Conservation (phyloP, 2,797 vertebrate genomes). For the Falco rusticolus region DNA sequence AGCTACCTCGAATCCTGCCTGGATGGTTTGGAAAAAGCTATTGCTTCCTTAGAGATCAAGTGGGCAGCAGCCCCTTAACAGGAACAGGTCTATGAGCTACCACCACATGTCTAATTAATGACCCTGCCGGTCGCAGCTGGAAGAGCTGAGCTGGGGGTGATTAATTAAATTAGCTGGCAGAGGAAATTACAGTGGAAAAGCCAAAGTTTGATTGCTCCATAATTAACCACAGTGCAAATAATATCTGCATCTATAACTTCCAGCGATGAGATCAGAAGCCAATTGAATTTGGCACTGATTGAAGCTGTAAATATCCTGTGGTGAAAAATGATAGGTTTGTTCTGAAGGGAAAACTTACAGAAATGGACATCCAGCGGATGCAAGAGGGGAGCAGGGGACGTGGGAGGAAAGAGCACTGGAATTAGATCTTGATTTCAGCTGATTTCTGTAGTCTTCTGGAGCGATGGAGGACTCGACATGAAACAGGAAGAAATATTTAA, state of each 20-base stretch:
- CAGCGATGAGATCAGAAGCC: slow-evolving; percentile 83
- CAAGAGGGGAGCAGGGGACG: slow-evolving; percentile 53
- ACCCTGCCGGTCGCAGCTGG: slow-evolving; percentile 85
- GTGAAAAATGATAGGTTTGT: slow-evolving; percentile 85
- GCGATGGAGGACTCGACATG: not conserved
- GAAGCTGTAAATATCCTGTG: slow-evolving; percentile 83
- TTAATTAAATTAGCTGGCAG: slow-evolving; percentile 91
- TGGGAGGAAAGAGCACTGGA: slow-evolving; percentile 35
- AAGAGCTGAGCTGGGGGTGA: slow-evolving; percentile 86
- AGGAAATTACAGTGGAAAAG: slow-evolving; percentile 88
- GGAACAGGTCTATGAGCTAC: slow-evolving; percentile 77
- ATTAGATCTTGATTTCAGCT: slow-evolving; percentile 59
- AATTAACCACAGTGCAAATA: slow-evolving; percentile 87
- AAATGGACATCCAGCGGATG: slow-evolving; percentile 75
- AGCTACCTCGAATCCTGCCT: slow-evolving; percentile 22
- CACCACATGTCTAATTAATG: slow-evolving; percentile 86
- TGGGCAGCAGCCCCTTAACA: slow-evolving; percentile 76
- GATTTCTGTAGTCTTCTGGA: slow-evolving; percentile 11
- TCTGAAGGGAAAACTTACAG: slow-evolving; percentile 82
- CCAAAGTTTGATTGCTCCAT: slow-evolving; percentile 88
- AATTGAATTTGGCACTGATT: slow-evolving; percentile 83
- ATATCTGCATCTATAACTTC: slow-evolving; percentile 85
- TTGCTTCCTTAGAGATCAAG: slow-evolving; percentile 72
- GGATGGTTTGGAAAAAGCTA: slow-evolving; percentile 38
- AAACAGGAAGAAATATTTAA: not conserved